Evolutionary conservation across 1,140 invertebrate species (phyloP), one percentile per base, ranked within the genome.

Genomic region (Drosophila erecta): DNA sequence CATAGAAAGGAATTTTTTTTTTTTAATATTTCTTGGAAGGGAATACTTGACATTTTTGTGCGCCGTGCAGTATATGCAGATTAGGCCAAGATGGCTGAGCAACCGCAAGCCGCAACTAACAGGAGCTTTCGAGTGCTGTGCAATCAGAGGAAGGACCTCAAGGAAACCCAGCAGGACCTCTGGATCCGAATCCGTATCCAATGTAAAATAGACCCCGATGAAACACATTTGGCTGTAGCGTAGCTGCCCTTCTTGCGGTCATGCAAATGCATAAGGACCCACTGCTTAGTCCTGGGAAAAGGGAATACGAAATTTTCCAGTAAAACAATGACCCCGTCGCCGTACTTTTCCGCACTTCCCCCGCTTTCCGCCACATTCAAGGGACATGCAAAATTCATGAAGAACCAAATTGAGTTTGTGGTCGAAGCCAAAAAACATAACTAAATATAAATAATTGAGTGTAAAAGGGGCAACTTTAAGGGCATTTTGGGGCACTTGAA

Each of bases 111-210:
- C 67, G 33, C 14, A 66, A 33, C 49, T 46, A 66, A 61, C 71
- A 75, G 71, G 70, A 74, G 51, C 57, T 74, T 49, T 67, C 54
- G 22, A 76, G 72, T 54, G 72, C 72, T 76, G 54, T 76, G 72
- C 72, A 76, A 76, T 76, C 72, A 76, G 66, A 75, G 40, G 44
- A 43, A 51, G 38, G 47, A 50, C 35, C 35, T 22, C 4, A 33
- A 57, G 41, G 55, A 57, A 27, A 1, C 8, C 50, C 33, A 14
- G n/a, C 47, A 50, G 47, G 33, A 38, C 17, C 50, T 17, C 8
- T 10, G 17, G 40, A 17, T 22, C 7, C 17, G 17, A 17, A 17
- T 17, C 17, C 55, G 24, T 6, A 24, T n/a, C 10, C 27, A 14
- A 44, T 37, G 62, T 3, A 8, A 8, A 44, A 51, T 37, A 67